Conservation (phyloP, 2,113 vertebrate genomes). For the Pygathrix nemaeus region DNA sequence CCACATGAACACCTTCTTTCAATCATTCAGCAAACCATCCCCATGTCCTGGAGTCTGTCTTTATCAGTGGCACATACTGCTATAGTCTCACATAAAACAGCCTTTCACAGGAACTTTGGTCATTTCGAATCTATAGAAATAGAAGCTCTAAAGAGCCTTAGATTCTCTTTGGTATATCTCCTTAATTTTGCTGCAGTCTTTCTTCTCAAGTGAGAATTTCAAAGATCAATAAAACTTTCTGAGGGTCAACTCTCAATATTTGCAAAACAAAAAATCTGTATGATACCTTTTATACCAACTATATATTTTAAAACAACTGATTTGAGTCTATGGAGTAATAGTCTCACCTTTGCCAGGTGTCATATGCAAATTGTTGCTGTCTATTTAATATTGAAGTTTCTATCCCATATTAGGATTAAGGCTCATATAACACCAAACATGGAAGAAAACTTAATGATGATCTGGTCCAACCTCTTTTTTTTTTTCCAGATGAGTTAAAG, state of each 20-base stretch:
- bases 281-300: background rate
- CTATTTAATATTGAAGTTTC: background rate
- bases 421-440: background rate
- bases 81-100: background rate
- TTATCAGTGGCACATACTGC: conserved; percentile 32
- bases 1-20: background rate
- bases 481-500: background rate
- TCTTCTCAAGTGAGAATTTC: background rate
- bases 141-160: background rate
- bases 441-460: background rate
- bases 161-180: background rate
- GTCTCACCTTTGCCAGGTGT: background rate
- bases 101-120: background rate
- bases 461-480: background rate
- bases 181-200: background rate
- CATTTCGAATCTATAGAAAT: background rate
- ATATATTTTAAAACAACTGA: background rate
- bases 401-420: background rate
- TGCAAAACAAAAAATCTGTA: background rate
- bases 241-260: background rate
- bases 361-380: background rate
- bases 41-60: background rate
- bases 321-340: background rate
- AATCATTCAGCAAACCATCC: background rate
- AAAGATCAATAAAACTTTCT: background rate